Percentiles rank a stretch among this genome's conserved stretches.
Conservation (phyloP, 2,113 vertebrate genomes). For the Megaptera novaeangliae region DNA sequence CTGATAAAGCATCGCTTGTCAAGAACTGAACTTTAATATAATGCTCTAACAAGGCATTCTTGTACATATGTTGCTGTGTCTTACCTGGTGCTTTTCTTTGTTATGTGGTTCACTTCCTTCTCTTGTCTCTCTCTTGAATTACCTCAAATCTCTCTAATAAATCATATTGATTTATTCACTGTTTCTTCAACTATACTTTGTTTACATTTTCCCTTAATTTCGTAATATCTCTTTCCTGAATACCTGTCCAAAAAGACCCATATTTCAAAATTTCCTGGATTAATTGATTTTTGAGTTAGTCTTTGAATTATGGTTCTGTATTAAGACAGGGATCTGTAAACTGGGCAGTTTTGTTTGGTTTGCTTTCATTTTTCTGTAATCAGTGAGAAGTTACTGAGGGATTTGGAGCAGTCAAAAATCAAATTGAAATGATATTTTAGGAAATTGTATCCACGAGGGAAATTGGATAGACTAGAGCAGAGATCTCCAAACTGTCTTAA, state of each 20-base stretch:
- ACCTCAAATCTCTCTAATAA: not conserved
- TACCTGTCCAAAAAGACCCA: not conserved
- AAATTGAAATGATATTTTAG: not conserved
- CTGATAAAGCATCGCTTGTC: not conserved
- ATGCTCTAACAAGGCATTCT: not conserved
- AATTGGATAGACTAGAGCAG: not conserved
- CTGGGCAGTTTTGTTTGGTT: not conserved
- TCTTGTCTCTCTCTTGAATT: not conserved
- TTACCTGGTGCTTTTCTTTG: not conserved
- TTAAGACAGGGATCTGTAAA: not conserved
- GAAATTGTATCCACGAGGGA: not conserved
- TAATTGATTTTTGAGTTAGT: not conserved
- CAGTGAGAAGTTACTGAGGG: not conserved
- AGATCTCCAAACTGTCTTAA: not conserved
- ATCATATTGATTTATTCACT: not conserved
- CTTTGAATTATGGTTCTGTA: not conserved
- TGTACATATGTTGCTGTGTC: not conserved
- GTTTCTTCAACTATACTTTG: not conserved
- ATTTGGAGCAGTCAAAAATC: not conserved
- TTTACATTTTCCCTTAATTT: not conserved
- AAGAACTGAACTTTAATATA: too few species aligned
- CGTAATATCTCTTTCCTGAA: not conserved
- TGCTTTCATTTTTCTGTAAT: not conserved
- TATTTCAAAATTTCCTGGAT: not conserved
- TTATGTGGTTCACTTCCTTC: not conserved